Base-by-base conservation (phyloP, 2,797 vertebrate genomes). In the Perdix hodgsoniae region DNA sequence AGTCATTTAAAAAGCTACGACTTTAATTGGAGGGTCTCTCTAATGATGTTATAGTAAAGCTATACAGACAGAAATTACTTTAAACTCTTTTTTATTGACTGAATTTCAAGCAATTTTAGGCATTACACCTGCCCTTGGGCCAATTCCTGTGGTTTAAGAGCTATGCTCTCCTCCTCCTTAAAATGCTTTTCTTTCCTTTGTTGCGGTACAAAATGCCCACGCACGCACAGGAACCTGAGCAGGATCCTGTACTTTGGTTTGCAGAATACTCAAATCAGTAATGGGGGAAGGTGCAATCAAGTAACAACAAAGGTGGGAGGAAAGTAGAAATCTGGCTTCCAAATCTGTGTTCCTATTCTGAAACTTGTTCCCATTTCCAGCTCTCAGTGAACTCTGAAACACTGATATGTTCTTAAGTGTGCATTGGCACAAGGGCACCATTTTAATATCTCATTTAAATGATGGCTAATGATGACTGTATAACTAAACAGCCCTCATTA, bases 11-110 rank as follows among this genome's bases (percentile, higher is more conserved):
- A 83, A 37, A 65, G 22, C 57, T 69, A 5, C 29, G 2, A 10
- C 63, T 90, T 78, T 56, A 77, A 60, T 84, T 90, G 78, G 57
- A 93, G 65, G 44, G 56, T 66, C 52, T 33, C 26, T 71, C 27
- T 70, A 79, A 84, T 86, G 60, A 60, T 90, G 47, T 60, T 93
- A 47, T 21, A 86, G 86, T 76, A 70, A 78, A 91, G 83, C 59
- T 84, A 18, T 69, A 78, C 74, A 88, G 64, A n/a, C 71, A 93
- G 64, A 94, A 94, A 95, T 94, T 79, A 66, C 78, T 91, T 88
- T 90, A 93, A 95, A 91, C 88, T 86, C 86, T 93, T 88, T 95
- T 95, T 93, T 79, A 96, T 89, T 88, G 90, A 92, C 74, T 90
- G 47, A 71, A 89, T 88, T 86, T 95, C 60, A 88, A 74, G 81